Evolutionary conservation across 2,888 invertebrate species (phyloP).

Genomic region (Cheilosia pagana): DNA sequence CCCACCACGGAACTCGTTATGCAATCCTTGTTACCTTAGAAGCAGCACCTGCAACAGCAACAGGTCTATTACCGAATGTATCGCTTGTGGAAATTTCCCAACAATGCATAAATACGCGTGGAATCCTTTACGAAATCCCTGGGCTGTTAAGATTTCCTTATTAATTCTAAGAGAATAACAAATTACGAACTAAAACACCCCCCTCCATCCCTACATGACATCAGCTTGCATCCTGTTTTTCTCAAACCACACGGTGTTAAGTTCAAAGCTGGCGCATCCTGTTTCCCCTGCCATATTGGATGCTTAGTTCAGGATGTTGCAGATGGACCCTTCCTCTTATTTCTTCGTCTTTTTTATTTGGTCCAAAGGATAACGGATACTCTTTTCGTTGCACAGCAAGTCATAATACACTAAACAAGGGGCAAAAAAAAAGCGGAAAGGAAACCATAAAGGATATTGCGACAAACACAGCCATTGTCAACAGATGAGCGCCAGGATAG

Average conservation of each 20-base stretch:
- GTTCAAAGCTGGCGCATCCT: constrained; percentile 9
- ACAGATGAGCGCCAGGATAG: constrained; percentile 28
- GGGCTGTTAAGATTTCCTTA: too few species aligned
- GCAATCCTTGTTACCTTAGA: too few species aligned
- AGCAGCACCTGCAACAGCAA: not conserved
- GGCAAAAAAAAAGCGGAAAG: not conserved
- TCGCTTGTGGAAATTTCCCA: not conserved
- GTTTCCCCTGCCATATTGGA: constrained; percentile 22
- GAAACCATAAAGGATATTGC: constrained; percentile 11
- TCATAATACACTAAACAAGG: not conserved
- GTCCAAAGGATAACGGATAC: constrained; percentile 27
- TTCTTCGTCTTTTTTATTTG: not conserved
- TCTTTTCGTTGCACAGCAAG: constrained; percentile 10
- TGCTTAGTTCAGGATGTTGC: constrained; percentile 32
- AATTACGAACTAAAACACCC: not conserved
- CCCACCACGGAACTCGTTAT: too few species aligned
- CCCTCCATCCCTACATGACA: not conserved
- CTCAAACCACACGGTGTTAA: constrained; percentile 4
- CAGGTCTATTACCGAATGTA: not conserved
- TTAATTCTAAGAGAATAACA: not conserved
- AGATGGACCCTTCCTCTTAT: constrained; percentile 25
- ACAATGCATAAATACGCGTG: not conserved
- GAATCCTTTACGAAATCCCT: not conserved
- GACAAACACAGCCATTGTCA: constrained; percentile 19
- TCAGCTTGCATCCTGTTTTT: constrained; percentile 37